Conservation (phyloP, 1,140 invertebrate genomes). For the Conus ventricosus region DNA sequence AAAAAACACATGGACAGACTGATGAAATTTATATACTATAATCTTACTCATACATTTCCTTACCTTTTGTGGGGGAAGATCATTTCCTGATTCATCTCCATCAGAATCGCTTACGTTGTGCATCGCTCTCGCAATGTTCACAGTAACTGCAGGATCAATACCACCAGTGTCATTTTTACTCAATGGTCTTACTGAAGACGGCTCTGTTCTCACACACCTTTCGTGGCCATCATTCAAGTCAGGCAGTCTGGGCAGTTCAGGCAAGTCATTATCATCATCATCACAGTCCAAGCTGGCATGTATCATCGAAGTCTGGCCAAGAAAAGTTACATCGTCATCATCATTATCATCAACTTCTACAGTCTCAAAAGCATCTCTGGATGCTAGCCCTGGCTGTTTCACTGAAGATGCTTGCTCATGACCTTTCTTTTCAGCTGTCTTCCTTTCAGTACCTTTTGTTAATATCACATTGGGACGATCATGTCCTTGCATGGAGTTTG, state of each 20-base stretch:
- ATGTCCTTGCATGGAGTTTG: neutral
- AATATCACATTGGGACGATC: too few species aligned
- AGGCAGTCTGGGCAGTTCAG: neutral
- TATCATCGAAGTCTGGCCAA: neutral
- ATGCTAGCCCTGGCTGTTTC: neutral
- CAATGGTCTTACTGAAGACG: neutral
- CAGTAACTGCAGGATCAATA: neutral
- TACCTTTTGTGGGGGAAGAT: constrained; percentile 23
- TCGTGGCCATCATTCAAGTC: neutral
- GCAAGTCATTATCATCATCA: neutral
- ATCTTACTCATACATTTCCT: neutral
- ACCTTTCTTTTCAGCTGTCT: neutral
- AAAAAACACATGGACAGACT: too few species aligned
- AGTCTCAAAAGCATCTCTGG: neutral
- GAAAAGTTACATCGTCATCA: neutral
- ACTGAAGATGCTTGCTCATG: neutral
- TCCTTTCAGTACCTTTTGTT: neutral
- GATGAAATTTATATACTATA: too few species aligned
- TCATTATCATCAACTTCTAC: neutral
- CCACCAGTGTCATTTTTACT: neutral
- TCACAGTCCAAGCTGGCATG: neutral
- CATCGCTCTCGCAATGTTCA: neutral
- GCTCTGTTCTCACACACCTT: neutral
- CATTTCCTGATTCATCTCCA: constrained; percentile 8
- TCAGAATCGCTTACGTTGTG: constrained; percentile 8